Evolutionary conservation across 2,113 vertebrate genomes (phyloP).

Genomic region (Labeo rohita): DNA sequence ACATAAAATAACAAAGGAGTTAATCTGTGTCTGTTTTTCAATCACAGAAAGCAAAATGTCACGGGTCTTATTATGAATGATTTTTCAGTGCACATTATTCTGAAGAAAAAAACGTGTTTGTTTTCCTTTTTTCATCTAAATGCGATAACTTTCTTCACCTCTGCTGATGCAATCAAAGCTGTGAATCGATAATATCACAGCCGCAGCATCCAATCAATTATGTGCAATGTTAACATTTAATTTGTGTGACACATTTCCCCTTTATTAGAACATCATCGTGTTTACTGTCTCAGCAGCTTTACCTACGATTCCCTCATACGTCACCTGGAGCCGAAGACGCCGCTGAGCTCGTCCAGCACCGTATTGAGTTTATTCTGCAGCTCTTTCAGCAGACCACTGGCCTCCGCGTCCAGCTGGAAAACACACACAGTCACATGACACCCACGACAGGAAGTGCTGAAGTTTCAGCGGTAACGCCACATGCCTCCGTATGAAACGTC

Average conservation of each 20-base stretch:
- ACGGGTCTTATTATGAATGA: background rate
- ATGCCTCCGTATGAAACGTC: background rate
- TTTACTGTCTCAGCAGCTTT: background rate
- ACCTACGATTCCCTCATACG: constrained; percentile 20
- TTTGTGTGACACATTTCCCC: background rate
- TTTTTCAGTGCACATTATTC: background rate
- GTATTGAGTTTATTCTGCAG: constrained; percentile 91
- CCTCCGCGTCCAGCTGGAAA: constrained; percentile 91
- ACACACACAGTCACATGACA: constrained; percentile 6
- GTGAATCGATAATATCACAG: background rate
- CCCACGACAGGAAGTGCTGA: background rate
- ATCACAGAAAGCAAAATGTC: background rate
- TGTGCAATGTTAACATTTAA: background rate
- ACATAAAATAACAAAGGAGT: too few species aligned
- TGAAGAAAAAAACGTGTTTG: too few species aligned
- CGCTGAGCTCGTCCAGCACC: constrained; percentile 91
- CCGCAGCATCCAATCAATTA: background rate
- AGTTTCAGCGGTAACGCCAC: background rate
- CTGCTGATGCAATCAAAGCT: background rate
- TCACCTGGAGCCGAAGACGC: constrained; percentile 89
- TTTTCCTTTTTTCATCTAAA: background rate
- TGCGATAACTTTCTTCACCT: background rate
- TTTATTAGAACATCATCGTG: background rate
- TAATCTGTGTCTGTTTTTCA: too few species aligned
- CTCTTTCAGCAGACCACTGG: constrained; percentile 89